Percentiles rank a stretch among this genome's conserved stretches.
Conservation (phyloP, 2,113 vertebrate genomes). For the Laticauda colubrina region DNA sequence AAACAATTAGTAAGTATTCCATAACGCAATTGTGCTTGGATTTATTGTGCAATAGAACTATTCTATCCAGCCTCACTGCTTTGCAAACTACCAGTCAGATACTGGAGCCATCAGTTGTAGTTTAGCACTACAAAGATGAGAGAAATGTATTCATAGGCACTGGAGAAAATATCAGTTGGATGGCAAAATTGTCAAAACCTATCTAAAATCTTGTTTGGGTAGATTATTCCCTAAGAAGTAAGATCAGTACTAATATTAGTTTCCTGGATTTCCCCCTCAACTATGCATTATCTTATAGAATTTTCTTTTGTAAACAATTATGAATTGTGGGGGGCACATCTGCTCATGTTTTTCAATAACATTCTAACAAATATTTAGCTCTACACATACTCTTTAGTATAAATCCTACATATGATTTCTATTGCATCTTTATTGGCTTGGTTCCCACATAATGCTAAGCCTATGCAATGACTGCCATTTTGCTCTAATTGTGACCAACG, state of each 20-base stretch:
- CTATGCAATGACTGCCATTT: not conserved
- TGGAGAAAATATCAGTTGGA: not conserved
- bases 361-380: not conserved
- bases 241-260: not conserved
- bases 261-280: not conserved
- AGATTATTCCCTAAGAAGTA: not conserved
- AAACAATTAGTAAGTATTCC: constrained; percentile 4
- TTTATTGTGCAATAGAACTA: not conserved
- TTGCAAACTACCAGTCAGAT: not conserved
- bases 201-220: not conserved
- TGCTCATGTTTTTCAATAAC: not conserved
- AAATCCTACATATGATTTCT: not conserved
- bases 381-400: not conserved
- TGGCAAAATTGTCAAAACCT: not conserved
- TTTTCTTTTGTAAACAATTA: not conserved
- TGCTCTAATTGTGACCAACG: not conserved
- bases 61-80: not conserved
- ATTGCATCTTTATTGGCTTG: not conserved
- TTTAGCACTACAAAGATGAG: not conserved
- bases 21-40: not conserved
- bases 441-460: not conserved
- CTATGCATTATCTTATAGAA: not conserved
- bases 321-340: not conserved
- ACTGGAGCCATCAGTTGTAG: not conserved
- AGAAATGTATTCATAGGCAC: no score